Conservation (phyloP, 2,888 invertebrate species). For the Amphipoea oculea region DNA sequence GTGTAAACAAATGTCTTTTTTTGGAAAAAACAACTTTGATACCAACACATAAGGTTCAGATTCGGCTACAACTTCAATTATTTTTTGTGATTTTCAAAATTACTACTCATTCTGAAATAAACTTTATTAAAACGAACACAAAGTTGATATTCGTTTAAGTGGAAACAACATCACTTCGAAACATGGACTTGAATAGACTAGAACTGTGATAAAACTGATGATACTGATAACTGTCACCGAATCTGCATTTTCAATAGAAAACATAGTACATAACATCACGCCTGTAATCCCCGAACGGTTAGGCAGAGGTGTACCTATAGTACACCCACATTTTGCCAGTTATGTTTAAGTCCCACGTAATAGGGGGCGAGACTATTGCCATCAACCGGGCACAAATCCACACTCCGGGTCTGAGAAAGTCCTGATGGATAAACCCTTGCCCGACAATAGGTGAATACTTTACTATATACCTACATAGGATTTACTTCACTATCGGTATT, state of each 20-base stretch:
- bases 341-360: no score
- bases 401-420: no score
- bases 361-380: no score
- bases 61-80: neutral
- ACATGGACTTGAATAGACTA: neutral
- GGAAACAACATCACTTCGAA: neutral
- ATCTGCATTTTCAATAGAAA: neutral
- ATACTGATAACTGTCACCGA: neutral
- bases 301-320: no score
- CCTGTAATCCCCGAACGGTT: no score
- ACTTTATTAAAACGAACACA: neutral
- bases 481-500: constrained; percentile 2
- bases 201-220: neutral
- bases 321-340: no score
- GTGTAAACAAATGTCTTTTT: no score
- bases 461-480: neutral
- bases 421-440: no score
- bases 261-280: no score
- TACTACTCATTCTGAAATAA: neutral
- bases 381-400: no score
- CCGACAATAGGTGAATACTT: neutral
- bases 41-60: neutral
- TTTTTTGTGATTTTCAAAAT: neutral
- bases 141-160: no score
- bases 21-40: no score